phyloP scores from a whole-genome alignment of 2,888 invertebrate genomes.

The Trachelus tabidus region DNA sequence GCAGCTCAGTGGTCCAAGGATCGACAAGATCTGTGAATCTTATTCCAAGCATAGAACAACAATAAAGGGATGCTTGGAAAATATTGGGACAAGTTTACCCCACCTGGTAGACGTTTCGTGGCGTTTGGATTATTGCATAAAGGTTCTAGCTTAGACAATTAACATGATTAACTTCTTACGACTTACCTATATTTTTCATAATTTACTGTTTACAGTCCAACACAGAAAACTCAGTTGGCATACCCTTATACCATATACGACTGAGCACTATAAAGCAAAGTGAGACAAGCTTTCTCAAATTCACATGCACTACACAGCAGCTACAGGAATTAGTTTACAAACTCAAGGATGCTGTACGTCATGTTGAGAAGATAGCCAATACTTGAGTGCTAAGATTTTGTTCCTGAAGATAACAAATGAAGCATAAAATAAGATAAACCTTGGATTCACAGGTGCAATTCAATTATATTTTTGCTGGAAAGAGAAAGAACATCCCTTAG shows the following conservation, averaged over 20 bases:
- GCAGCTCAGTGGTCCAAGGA: constrained; percentile 40
- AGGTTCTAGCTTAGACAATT: constrained; percentile 43
- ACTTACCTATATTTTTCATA: background rate
- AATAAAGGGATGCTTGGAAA: constrained; percentile 48
- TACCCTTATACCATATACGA: constrained; percentile 47
- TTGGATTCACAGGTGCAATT: constrained; percentile 51
- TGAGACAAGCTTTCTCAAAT: constrained; percentile 68
- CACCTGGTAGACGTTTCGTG: constrained; percentile 61
- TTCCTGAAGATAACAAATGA: constrained; percentile 6
- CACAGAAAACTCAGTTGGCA: constrained; percentile 40
- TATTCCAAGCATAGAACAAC: constrained; percentile 45
- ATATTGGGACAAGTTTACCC: constrained; percentile 52
- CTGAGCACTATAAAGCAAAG: constrained; percentile 48
- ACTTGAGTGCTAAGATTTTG: constrained; percentile 22
- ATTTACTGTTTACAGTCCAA: constrained; percentile 38
- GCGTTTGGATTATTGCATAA: constrained; percentile 61
- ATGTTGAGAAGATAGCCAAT: constrained; percentile 69
- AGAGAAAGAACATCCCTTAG: constrained; percentile 57
- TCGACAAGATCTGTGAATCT: constrained; percentile 47
- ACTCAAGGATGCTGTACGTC: constrained; percentile 73
- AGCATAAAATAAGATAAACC: constrained; percentile 22
- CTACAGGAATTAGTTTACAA: constrained; percentile 76
- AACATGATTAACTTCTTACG: background rate
- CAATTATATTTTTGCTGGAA: constrained; percentile 62
- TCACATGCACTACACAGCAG: constrained; percentile 74